These are phyloP conservation scores for Macroglossus sobrinus DNA, from an alignment of 2,113 vertebrate genomes.

Conservation along the genomic window DNA sequence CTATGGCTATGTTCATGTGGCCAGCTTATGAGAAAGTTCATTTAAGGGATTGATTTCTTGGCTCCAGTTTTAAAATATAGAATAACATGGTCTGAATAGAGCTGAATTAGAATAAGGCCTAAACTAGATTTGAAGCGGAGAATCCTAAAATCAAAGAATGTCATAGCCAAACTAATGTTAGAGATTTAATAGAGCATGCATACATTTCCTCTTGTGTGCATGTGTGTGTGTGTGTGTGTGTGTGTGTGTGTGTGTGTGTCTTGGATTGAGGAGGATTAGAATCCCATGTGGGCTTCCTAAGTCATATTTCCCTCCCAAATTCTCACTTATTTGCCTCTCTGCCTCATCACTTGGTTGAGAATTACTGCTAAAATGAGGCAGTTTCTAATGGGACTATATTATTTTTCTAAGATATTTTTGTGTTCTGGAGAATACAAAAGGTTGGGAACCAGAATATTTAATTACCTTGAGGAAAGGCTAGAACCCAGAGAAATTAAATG, in stretches of 20 bases:
- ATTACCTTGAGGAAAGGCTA: not conserved
- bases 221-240: not conserved
- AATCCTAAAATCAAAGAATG: not conserved
- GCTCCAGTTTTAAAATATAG: not conserved
- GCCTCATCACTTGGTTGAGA: not conserved
- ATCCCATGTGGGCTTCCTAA: not conserved
- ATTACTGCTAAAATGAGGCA: not conserved
- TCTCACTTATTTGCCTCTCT: not conserved
- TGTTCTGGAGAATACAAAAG: not conserved
- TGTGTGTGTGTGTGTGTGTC: not conserved
- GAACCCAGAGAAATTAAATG: not conserved
- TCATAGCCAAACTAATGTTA: not conserved
- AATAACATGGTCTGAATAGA: not conserved
- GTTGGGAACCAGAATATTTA: not conserved
- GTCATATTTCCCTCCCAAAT: not conserved
- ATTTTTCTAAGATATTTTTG: not conserved
- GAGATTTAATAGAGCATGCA: not conserved
- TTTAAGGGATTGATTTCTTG: not conserved
- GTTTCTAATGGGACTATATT: not conserved
- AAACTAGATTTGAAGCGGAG: not conserved
- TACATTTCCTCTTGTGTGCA: not conserved
- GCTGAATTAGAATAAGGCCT: not conserved
- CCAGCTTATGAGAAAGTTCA: not conserved
- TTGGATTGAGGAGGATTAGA: not conserved
- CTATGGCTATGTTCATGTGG: not conserved